A percentile compares a stretch with the other conserved stretches of the same genome.
phyloP scores from a whole-genome alignment of 2,888 invertebrate genomes.

The Xanthia togata region DNA sequence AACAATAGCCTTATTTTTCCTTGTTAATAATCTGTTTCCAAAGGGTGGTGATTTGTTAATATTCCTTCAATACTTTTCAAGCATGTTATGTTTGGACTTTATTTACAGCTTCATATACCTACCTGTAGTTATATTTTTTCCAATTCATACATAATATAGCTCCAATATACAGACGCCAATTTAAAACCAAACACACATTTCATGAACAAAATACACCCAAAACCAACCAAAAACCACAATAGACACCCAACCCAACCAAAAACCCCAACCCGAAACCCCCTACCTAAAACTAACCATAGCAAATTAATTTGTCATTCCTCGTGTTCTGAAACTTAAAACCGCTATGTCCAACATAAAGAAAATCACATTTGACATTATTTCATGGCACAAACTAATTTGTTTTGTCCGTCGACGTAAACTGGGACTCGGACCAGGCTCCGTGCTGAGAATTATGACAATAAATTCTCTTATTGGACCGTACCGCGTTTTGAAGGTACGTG shows the following conservation, averaged over 20 bases:
- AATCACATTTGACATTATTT: slow-evolving; percentile 61
- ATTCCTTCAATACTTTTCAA: neutral
- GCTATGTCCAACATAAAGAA: slow-evolving; percentile 44
- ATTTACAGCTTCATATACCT: neutral
- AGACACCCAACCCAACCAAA: too few species aligned
- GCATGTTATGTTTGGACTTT: neutral
- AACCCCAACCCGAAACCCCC: too few species aligned
- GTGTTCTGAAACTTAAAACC: slow-evolving; percentile 42
- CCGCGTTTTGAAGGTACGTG: slow-evolving; percentile 30
- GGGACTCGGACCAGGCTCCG: slow-evolving; percentile 31
- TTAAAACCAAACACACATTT: slow-evolving; percentile 20
- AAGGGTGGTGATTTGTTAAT: neutral
- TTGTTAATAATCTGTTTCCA: neutral
- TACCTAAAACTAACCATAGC: slow-evolving; percentile 31
- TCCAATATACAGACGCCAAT: slow-evolving; percentile 9
- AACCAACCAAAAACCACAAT: too few species aligned
- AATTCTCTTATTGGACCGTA: slow-evolving; percentile 46
- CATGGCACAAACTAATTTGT: slow-evolving; percentile 63
- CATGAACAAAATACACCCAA: slow-evolving; percentile 34
- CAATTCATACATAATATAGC: neutral
- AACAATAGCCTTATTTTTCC: neutral
- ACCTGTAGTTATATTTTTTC: neutral
- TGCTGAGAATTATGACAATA: slow-evolving; percentile 57
- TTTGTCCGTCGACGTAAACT: slow-evolving; percentile 49
- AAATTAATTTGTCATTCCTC: slow-evolving; percentile 49